Percentiles rank a stretch among this genome's conserved stretches.
These are phyloP conservation scores for Smittia aterrima DNA, from an alignment of 2,888 invertebrate species.

Conservation along the genomic window DNA sequence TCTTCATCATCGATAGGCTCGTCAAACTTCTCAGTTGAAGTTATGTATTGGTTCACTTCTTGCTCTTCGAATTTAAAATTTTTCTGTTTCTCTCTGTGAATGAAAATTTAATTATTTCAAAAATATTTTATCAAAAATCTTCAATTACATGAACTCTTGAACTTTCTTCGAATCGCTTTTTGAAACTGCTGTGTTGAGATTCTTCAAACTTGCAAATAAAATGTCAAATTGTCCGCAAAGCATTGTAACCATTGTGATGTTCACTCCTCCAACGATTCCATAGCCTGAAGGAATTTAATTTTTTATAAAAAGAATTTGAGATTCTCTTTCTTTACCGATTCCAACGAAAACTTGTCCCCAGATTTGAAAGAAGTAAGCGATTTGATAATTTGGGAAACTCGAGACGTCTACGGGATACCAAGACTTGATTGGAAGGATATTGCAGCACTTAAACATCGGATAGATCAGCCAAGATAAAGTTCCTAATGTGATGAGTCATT, in stretches of 20 bases:
- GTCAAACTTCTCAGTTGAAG: slow-evolving; percentile 9
- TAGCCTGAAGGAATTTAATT: neutral
- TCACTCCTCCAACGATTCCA: neutral
- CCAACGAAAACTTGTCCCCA: neutral
- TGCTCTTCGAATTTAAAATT: neutral
- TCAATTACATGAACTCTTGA: neutral
- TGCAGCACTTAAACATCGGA: slow-evolving; percentile 46
- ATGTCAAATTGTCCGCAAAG: slow-evolving; percentile 45
- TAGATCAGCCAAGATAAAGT: slow-evolving; percentile 45
- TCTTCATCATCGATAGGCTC: neutral
- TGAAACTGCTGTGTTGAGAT: slow-evolving; percentile 42
- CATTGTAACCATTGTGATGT: slow-evolving; percentile 40
- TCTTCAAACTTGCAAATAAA: slow-evolving; percentile 45
- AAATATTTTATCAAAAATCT: too few species aligned
- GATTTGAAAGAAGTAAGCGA: slow-evolving; percentile 13
- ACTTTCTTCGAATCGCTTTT: neutral
- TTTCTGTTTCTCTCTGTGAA: neutral
- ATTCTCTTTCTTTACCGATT: too few species aligned
- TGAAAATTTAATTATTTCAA: too few species aligned
- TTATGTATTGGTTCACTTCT: slow-evolving; percentile 12
- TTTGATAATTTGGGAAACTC: slow-evolving; percentile 42
- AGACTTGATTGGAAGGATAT: slow-evolving; percentile 48
- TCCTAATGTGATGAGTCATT: neutral
- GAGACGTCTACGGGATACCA: slow-evolving; percentile 51
- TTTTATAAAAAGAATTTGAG: neutral